Base-by-base conservation (phyloP, 2,113 vertebrate species). In the Macrotis lagotis region DNA sequence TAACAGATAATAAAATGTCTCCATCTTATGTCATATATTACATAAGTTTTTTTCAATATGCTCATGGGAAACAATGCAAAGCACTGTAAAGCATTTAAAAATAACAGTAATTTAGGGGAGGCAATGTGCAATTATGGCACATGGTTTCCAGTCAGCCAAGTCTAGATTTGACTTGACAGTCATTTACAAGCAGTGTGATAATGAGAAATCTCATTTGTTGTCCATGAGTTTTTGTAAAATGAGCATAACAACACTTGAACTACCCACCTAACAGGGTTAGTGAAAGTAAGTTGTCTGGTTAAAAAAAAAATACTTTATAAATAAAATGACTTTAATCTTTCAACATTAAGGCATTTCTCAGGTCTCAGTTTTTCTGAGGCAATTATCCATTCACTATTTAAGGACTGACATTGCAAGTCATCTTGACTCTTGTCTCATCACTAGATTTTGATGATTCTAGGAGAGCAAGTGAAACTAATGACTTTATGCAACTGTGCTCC, bases 1-100 rank as follows among this genome's bases (percentile, higher is more conserved):
- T n/a, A 96, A 91, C 47, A 91, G 8, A 50, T 93, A 94, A 90
- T 31, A 2, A 92, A 93, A 51, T 94, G 11, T 90, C 59, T 89
- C 50, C 25, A 24, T 51, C n/a, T 83, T 7, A 0, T 10, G 50
- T 74, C 14, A 22, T 83, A 48, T n/a, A 91, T 96, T 55, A 90
- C 26, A 1, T 10, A n/a, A n/a, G 48, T 51, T 50, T 83, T 50
- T 94, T 91, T 88, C 94, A 22, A 48, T 94, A 90, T 92, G 22
- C 47, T 11, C 0, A 91, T 66, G 95, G 92, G 74, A 90, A 37
- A 48, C 0, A 83, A 0, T 59, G 83, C 37, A 93, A 91, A 25
- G 1, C 4, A 7, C 83, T 28, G 1, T 19, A 90, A 74, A 9
- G 93, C 31, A 91, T 6, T 3, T 74, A 74, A 74, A 1, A 5